Evolutionary conservation across 2,113 vertebrate genomes (phyloP), one percentile per base, ranked within the genome.

Genomic region (Tor tambroides): DNA sequence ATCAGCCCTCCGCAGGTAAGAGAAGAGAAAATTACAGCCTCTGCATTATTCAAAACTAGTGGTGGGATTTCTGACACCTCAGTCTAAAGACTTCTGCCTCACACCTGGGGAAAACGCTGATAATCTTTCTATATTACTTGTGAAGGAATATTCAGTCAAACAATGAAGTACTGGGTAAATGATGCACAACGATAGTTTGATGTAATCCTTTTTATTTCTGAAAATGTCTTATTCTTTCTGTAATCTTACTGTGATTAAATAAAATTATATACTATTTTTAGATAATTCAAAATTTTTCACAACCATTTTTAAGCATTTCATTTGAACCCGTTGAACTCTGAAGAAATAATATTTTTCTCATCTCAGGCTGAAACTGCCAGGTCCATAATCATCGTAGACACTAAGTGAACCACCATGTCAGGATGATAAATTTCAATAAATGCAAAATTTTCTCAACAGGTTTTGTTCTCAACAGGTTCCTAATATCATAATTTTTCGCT

Each of bases 1-100:
- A 83, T 77, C 90, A 90, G 77, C 84, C 30, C 89, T 87, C 78
- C 23, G 21, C 90, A 91, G 93, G 93, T 94, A 92, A 91, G 89
- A 41, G 35, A 83, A 75, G 23, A 49, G 41, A 28, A n/a, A 46
- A 51, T 77, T 28, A 74, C 71, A 12, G 35, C 35, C 69, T 85
- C 72, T 87, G 87, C 86, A 84, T 89, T 89, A 90, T 90, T 85
- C 32, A 86, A 28, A 69, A 41, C 49, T 8, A 54, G 43, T 84
- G 26, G 38, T 85, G 85, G 86, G 85, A 17, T 9, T 54, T 59
- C 69, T 83, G 84, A 30, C 49, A 71, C 61, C 77, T 80, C 85
- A 30, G 80, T 80, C 23, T 71, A n/a, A 65, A 43, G 85, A 38
- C 8, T 49, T 5, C 17, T 84, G 46, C 61, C 12, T 32, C 69